phyloP scores from a whole-genome alignment of 2,113 vertebrate genomes.

The Sialia sialis region DNA sequence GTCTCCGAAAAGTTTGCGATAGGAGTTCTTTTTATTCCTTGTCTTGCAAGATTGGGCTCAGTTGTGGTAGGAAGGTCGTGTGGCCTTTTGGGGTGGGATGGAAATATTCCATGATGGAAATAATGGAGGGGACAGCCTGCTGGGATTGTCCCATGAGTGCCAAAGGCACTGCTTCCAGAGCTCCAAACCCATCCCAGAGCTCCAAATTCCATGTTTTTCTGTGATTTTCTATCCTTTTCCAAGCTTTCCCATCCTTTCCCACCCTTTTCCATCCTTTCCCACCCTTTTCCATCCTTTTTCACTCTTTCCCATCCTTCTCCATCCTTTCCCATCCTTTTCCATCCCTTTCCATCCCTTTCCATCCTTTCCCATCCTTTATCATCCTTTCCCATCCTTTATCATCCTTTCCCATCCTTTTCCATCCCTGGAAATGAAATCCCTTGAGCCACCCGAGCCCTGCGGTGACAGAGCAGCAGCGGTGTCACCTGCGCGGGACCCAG shows the following conservation, averaged over 20 bases:
- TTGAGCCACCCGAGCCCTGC: background rate
- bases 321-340: background rate
- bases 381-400: background rate
- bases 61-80: background rate
- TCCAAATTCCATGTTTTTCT: background rate
- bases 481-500: background rate
- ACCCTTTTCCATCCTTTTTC: background rate
- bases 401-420: background rate
- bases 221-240: background rate
- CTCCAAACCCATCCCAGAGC: background rate
- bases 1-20: rapidly evolving
- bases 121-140: rapidly evolving
- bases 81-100: background rate
- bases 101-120: background rate
- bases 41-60: background rate
- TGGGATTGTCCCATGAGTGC: background rate
- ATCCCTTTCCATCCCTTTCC: background rate
- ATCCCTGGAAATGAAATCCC: background rate
- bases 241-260: background rate
- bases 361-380: background rate
- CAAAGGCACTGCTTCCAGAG: background rate
- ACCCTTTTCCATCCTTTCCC: background rate
- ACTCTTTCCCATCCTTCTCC: background rate
- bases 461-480: background rate
- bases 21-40: background rate